Base-by-base conservation (phyloP, 2,888 invertebrate species). In the Xanthia icteritia region DNA sequence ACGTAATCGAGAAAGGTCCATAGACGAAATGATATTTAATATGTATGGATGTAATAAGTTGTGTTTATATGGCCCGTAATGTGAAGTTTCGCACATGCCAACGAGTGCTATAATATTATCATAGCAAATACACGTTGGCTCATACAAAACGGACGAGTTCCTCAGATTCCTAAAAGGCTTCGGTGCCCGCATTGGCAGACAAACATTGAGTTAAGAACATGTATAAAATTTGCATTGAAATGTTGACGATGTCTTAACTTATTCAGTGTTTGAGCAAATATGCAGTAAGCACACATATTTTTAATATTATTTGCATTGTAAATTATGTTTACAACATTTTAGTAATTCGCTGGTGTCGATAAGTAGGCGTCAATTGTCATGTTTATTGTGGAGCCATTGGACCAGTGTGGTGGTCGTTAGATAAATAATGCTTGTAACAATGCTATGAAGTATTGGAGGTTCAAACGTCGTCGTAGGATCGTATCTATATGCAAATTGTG, bases 401-500 rank as follows among this genome's bases (percentile, higher is more conserved):
- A 87, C 88, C 87, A 87, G 86, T 88, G 86, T 79, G 84, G 79
- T 86, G 88, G 84, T 87, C 89, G 85, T 89, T 89, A 92, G 92
- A 95, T 95, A 95, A 95, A 95, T 94, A 94, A 93, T 87, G 89
- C 91, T 90, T 85, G 91, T 91, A 93, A 93, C 93, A 92, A 92
- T 91, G 90, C 91, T 91, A 89, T 91, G 90, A 91, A 88, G 90
- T 90, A 92, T 92, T 87, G 83, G 81, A 81, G 83, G 85, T 82
- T 86, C 84, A 76, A 81, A 72, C 77, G 80, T 76, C 73, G 85
- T 92, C 89, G 88, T 89, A 87, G 93, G 93, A 94, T 94, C 88
- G 91, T 94, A 95, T 95, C 94, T 93, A 88, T 94, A 95, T 95
- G 95, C 93, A 95, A 95, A 96, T 95, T 93, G 93, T 91, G 89